These are phyloP conservation scores for Schrankia costaestrigalis DNA, from an alignment of 2,888 invertebrate species.

Conservation along the genomic window DNA sequence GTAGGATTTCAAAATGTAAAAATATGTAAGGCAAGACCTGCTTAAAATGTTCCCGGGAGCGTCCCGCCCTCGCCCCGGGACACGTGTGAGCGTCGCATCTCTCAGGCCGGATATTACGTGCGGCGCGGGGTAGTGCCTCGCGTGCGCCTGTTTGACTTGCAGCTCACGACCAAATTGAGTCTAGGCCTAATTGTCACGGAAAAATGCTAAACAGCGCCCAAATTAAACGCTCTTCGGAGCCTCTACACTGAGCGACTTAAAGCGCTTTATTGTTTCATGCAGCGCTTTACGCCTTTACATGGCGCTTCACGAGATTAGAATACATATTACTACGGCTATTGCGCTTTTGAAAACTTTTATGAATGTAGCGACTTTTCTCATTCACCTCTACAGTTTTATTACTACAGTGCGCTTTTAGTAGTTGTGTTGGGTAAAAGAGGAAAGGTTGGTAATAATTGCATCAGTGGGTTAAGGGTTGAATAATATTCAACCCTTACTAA, in stretches of 20 bases:
- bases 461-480: no score
- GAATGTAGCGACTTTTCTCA: no score
- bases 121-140: slow-evolving; percentile 19
- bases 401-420: no score
- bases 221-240: slow-evolving; percentile 26
- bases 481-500: no score
- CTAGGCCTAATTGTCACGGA: slow-evolving; percentile 32
- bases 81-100: slow-evolving; percentile 11
- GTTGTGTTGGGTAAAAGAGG: no score
- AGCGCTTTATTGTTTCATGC: slow-evolving; percentile 17
- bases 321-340: slow-evolving; percentile 1
- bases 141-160: slow-evolving; percentile 23
- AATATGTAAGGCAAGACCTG: no score
- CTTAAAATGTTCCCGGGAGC: no score
- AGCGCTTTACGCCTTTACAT: slow-evolving; percentile 15
- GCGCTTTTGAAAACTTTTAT: no score
- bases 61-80: slow-evolving; percentile 5
- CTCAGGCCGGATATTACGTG: slow-evolving; percentile 29
- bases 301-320: slow-evolving; percentile 7
- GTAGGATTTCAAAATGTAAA: no score
- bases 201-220: slow-evolving; percentile 39
- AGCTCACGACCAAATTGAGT: slow-evolving; percentile 39
- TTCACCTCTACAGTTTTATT: no score
- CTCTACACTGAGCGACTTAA: slow-evolving; percentile 6
- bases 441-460: no score